Evolutionary conservation across 2,797 vertebrate species (phyloP).

Genomic region (Pelobates cultripes): DNA sequence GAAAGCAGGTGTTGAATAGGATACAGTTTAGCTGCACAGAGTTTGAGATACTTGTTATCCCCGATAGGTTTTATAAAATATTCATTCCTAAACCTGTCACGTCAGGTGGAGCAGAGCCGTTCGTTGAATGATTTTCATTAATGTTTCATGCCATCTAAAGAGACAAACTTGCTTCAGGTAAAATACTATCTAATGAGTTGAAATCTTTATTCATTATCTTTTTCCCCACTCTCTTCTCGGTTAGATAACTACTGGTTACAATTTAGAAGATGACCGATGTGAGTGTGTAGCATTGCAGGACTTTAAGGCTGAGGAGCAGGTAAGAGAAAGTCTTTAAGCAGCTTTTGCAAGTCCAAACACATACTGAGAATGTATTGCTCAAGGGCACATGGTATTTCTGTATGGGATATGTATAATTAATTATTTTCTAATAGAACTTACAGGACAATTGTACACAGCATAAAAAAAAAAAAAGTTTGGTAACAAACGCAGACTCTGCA

Average conservation of each 20-base stretch:
- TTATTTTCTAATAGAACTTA: background rate
- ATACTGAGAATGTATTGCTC: slow-evolving; percentile 17
- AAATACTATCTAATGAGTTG: slow-evolving; percentile 49
- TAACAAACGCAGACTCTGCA: too few relatives aligned
- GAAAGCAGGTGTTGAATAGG: slow-evolving; percentile 36
- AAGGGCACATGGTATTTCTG: background rate
- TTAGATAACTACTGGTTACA: slow-evolving; percentile 98
- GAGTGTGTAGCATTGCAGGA: slow-evolving; percentile 94
- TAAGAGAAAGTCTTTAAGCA: slow-evolving; percentile 57
- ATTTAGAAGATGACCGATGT: slow-evolving; percentile 95
- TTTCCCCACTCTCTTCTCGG: background rate
- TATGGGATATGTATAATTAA: background rate
- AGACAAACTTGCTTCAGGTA: slow-evolving; percentile 45
- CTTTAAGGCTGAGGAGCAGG: slow-evolving; percentile 92
- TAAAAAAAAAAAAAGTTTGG: too few relatives aligned
- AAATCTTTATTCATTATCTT: slow-evolving; percentile 54
- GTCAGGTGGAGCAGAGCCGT: slow-evolving; percentile 6
- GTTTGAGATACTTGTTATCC: slow-evolving; percentile 32
- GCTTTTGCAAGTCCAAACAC: slow-evolving; percentile 28
- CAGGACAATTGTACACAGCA: too few relatives aligned
- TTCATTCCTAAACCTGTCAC: background rate
- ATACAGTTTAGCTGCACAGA: slow-evolving; percentile 25
- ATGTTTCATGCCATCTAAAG: slow-evolving; percentile 37
- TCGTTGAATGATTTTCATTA: slow-evolving; percentile 46
- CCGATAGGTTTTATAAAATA: background rate